Base-by-base conservation (phyloP, 2,888 invertebrate species). In the Keiferia lycopersicella region DNA sequence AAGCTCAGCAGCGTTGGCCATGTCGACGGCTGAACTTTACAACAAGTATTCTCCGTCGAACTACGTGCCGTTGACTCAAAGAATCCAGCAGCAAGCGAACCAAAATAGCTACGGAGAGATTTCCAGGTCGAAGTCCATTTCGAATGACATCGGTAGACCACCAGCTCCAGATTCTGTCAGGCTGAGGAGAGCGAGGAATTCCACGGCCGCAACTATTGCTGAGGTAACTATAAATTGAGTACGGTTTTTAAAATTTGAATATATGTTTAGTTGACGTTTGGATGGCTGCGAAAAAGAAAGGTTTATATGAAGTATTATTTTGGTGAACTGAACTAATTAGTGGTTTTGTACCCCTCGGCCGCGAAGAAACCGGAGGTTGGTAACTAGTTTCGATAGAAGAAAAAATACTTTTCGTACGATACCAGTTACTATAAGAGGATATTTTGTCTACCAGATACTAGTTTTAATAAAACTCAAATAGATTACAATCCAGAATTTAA, bases 1-100 rank as follows among this genome's bases (percentile, higher is more conserved):
- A 75, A 88, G 87, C 71, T 92, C 91, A 7, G 91, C 91, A 41
- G 89, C 92, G 38, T 78, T 92, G 75, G 92, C 90, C 61, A 94
- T 92, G 93, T 94, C 91, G 62, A 92, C 92, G 0, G 94, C 95
- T 39, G 95, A 96, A 68, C 84, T 96, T 68, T 94, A 95, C 78
- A 94, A 94, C 76, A 96, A 95, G 83, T 96, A 96, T 79, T 96
- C 96, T 48, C 95, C 96, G 60, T 93, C 94, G 50, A 94, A 95
- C 79, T 96, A 96, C 83, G 93, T 95, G 77, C 95, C 96, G 67
- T 74, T 88, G 50, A 91, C 92, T 0, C 90, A 91, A 67, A 77
- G 92, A 64, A 72, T 91, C 0, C 86, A 88, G 59, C 82, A 86
- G 59, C 64, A 64, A 12, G 65, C 65, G 63, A 82, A 80, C n/a